These are phyloP conservation scores for Rhorus exstirpatorius DNA, from an alignment of 2,888 invertebrate genomes.

Conservation along the genomic window DNA sequence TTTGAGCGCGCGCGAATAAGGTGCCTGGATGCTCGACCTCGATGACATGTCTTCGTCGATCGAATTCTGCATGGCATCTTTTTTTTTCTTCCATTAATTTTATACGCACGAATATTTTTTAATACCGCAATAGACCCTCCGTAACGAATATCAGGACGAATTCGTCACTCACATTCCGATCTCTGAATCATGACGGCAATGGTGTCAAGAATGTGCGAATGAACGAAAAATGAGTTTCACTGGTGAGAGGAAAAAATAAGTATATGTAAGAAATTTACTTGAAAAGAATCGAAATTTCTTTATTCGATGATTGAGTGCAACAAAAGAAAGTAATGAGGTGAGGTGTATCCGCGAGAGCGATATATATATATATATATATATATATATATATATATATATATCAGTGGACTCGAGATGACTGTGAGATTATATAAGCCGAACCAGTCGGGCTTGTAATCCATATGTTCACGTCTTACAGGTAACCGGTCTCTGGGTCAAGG, in stretches of 20 bases:
- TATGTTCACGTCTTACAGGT: constrained; percentile 73
- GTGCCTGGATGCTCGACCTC: constrained; percentile 49
- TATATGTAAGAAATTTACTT: background rate
- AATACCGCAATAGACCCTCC: background rate
- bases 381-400: background rate
- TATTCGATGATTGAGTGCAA: constrained; percentile 1
- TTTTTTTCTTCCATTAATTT: constrained; percentile 7
- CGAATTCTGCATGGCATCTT: constrained; percentile 62
- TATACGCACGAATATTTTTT: constrained; percentile 6
- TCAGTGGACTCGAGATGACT: constrained; percentile 32
- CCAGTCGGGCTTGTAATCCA: constrained; percentile 75
- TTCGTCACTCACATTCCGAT: constrained; percentile 53
- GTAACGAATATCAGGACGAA: constrained; percentile 10
- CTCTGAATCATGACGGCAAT: constrained; percentile 22
- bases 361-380: background rate
- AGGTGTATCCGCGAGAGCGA: constrained; percentile 16
- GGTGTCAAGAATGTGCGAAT: background rate
- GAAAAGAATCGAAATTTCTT: background rate
- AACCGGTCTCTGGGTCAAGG: constrained; percentile 83
- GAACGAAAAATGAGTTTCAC: background rate
- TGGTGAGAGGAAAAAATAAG: background rate
- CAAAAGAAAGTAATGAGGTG: constrained; percentile 23
- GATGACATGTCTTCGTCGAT: constrained; percentile 59
- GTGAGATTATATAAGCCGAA: constrained; percentile 68
- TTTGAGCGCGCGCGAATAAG: constrained; percentile 47